Evolutionary conservation across 53 echinoderm and acorn worm species (phyloP), one percentile per base, ranked within the genome.

Genomic region (Astropecten irregularis): DNA sequence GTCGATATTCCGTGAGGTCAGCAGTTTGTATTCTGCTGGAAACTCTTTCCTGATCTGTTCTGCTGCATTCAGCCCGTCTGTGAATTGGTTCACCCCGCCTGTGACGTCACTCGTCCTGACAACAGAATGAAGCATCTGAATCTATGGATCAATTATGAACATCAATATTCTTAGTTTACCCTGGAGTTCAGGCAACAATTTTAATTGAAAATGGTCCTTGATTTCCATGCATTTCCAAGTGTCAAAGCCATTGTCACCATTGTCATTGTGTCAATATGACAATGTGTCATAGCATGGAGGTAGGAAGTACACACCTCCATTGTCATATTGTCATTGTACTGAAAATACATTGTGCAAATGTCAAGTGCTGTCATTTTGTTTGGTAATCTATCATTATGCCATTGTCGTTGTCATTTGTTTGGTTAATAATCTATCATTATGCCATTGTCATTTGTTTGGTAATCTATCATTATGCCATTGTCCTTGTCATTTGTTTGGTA

Each of bases 121-220:
- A 32, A 86, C 76, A 40, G 76, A 86, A 34, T 86, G 86, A 13
- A 86, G 67, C 76, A 86, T 76, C 55, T 86, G 86, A 21, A 86
- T 66, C 86, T 86, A 38, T 3, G 0, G 54, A 20, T 20, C 51
- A n/a, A n/a, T n/a, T n/a, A n/a, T 51, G 51, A 9, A 51, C 18
- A n/a, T 4, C 51, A 0, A 14, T 4, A 20, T 51, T 9, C 0
- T 9, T 11, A 4, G 51, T 51, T 51, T 54, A 54, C 8, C 13
- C 4, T 54, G 54, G 25, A 54, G 25, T 54, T n/a, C n/a, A 9
- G 19, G 18, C 51, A 54, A 54, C 21, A 22, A 51, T 54, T 46
- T 7, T 9, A 46, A 46, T 9, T 14, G 14, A 46, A 46, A 46
- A 46, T 7, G 8, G 47, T 46, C 7, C 47, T 7, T 14, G 47